Conservation (phyloP, 2,888 invertebrate genomes). For the Tyria jacobaeae region DNA sequence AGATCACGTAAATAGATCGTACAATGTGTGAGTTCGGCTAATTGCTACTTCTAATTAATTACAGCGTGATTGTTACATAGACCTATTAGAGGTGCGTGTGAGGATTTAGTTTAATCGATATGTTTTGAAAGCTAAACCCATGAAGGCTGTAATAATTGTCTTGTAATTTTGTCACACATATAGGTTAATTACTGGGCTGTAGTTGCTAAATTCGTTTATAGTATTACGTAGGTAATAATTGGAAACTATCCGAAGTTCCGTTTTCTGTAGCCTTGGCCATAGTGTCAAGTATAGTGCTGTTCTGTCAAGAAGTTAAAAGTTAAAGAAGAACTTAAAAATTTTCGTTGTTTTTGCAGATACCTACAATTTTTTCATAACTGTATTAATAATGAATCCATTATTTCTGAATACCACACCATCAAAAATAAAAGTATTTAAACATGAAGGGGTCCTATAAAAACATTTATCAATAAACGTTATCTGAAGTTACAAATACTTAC, state of each 20-base stretch:
- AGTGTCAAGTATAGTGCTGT: too few relatives aligned
- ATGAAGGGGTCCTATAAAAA: conserved; percentile 5
- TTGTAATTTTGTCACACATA: conserved; percentile 37
- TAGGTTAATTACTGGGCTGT: conserved; percentile 9
- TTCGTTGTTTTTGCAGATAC: neutral
- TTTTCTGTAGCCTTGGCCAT: neutral
- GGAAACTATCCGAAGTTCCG: neutral
- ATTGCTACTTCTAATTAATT: conserved; percentile 69
- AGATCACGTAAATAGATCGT: conserved; percentile 72
- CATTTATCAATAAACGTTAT: conserved; percentile 16
- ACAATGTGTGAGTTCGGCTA: conserved; percentile 63
- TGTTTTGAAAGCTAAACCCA: conserved; percentile 36
- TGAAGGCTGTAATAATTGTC: conserved; percentile 31
- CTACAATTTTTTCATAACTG: neutral
- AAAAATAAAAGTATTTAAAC: conserved; percentile 5
- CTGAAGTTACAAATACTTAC: conserved; percentile 17
- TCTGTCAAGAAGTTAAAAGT: too few relatives aligned
- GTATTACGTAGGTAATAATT: neutral
- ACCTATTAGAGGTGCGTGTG: conserved; percentile 34
- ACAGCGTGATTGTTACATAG: conserved; percentile 63
- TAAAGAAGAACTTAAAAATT: neutral
- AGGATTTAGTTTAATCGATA: conserved; percentile 27
- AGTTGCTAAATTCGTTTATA: neutral
- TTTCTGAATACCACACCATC: neutral
- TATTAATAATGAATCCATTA: neutral